Evolutionary conservation across 2,113 vertebrate genomes (phyloP), one percentile per base, ranked within the genome.

Genomic region (Sorex fumeus): DNA sequence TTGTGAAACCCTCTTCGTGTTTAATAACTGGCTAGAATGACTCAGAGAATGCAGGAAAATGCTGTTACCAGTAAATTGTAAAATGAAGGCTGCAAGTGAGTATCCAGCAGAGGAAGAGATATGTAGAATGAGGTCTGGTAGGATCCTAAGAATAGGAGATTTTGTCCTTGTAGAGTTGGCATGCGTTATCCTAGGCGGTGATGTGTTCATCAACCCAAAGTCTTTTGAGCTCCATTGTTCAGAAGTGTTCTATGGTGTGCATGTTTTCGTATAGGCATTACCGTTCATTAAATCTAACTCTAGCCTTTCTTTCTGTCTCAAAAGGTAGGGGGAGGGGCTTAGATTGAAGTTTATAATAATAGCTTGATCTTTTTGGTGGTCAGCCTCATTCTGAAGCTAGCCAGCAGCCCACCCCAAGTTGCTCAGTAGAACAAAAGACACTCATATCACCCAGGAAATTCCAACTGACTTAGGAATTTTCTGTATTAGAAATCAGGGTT

Each of bases 41-140:
- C 75, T 80, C 76, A 86, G 27, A 36, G 83, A 80, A 66, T n/a
- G 53, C 53, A 80, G 84, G 43, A 91, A 50, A 80, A 64, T 7
- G 57, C 5, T 78, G 18, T 70, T 71, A 30, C 12, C 1, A 11
- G 50, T 78, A 79, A 80, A 64, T 80, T 72, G 43, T 9, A 13
- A 70, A 32, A n/a, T n/a, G 34, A 79, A 53, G 45, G 16, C 8
- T 53, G 21, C n/a, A 69, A 53, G 47, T 74, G 75, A 72, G 12
- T 12, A 72, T 67, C 27, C 67, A 66, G 6, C 67, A 66, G 6
- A 25, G 60, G 40, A 70, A 47, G 66, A 66, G 27, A 66, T 0
- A 66, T 4, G 18, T n/a, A 80, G 67, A 10, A 9, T 36, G 12
- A 74, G n/a, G 18, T 72, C 83, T 53, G 19, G 6, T n/a, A 43